Percentiles rank a stretch among this genome's conserved stretches.
These are phyloP conservation scores for Protobothrops flavoviridis DNA, from an alignment of 2,113 vertebrate genomes.

Conservation along the genomic window DNA sequence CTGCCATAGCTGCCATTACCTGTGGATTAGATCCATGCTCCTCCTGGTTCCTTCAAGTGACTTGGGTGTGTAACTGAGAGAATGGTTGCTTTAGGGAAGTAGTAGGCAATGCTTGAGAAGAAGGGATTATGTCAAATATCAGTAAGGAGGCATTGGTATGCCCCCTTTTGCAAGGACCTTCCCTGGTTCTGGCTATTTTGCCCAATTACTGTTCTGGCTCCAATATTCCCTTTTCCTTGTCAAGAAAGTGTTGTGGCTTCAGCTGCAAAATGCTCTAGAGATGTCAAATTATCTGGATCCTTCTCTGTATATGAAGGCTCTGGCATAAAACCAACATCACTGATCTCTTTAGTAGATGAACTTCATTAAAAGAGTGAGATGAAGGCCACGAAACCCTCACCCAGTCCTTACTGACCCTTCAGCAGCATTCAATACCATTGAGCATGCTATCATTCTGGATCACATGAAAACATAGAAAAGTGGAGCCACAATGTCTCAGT, in stretches of 20 bases:
- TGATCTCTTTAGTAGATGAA: not conserved
- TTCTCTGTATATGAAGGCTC: not conserved
- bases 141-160: not conserved
- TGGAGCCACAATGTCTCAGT: not conserved
- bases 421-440: not conserved
- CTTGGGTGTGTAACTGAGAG: not conserved
- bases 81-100: not conserved
- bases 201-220: not conserved
- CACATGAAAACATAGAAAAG: not conserved
- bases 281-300: not conserved
- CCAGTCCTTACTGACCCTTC: not conserved
- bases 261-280: not conserved
- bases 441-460: not conserved
- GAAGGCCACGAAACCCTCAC: not conserved
- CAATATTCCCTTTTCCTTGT: not conserved
- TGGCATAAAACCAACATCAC: not conserved
- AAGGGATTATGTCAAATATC: not conserved
- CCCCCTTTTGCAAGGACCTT: too few species aligned
- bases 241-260: not conserved
- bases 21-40: not conserved
- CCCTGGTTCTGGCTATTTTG: not conserved
- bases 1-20: not conserved
- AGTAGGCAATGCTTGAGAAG: not conserved
- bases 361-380: not conserved
- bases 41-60: not conserved